phyloP scores from a whole-genome alignment of 2,113 vertebrate genomes.

The Poeciliopsis prolifica region DNA sequence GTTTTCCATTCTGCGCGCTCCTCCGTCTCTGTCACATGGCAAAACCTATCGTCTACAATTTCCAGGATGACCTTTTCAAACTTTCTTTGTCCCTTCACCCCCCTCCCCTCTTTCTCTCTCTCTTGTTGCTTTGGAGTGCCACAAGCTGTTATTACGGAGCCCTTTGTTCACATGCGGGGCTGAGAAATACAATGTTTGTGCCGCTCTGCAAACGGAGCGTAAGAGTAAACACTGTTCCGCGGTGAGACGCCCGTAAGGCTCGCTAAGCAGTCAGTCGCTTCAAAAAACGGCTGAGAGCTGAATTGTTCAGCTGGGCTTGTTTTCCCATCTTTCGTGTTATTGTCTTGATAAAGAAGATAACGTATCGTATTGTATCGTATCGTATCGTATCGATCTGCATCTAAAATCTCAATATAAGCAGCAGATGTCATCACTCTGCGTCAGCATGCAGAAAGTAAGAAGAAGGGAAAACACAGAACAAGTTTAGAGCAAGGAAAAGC shows the following conservation, averaged over 20 bases:
- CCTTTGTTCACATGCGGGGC: slow-evolving; percentile 58
- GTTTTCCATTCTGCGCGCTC: slow-evolving; percentile 58
- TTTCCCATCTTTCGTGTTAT: slow-evolving; percentile 14
- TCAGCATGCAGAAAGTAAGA: not conserved
- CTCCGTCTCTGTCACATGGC: slow-evolving; percentile 50
- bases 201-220: slow-evolving; percentile 51
- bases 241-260: slow-evolving; percentile 36
- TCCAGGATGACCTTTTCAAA: slow-evolving; percentile 44
- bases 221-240: slow-evolving; percentile 53
- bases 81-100: not conserved
- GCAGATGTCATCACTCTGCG: too few species aligned
- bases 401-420: too few species aligned
- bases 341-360: not conserved
- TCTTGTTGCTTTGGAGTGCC: slow-evolving; percentile 43
- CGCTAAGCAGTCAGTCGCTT: slow-evolving; percentile 38
- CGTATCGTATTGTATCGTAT: too few species aligned
- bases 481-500: not conserved
- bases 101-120: not conserved
- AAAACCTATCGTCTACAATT: slow-evolving; percentile 39
- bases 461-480: not conserved
- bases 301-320: not conserved
- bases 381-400: too few species aligned
- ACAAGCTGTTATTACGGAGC: slow-evolving; percentile 66
- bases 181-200: slow-evolving; percentile 67
- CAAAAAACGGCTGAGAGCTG: slow-evolving; percentile 2